Conservation (phyloP, 2,113 vertebrate genomes). For the Hippolais icterina region DNA sequence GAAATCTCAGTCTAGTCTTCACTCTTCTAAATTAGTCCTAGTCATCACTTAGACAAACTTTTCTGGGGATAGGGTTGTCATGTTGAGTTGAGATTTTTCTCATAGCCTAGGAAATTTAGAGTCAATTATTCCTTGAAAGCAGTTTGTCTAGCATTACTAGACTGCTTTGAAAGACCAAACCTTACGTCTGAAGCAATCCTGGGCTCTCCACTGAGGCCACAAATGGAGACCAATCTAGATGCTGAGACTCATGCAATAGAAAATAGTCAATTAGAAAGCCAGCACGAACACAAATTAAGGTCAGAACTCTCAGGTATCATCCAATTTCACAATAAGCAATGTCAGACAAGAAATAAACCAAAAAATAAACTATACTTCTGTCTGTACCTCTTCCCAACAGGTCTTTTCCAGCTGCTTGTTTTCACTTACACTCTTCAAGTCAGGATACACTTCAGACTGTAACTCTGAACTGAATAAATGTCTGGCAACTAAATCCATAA, state of each 20-base stretch:
- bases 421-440: not conserved
- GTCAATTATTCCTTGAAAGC: not conserved
- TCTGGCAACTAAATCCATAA: not conserved
- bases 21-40: not conserved
- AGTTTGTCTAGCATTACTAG: not conserved
- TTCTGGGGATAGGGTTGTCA: not conserved
- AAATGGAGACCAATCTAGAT: not conserved
- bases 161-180: not conserved
- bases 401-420: not conserved
- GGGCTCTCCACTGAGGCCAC: not conserved
- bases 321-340: not conserved
- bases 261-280: not conserved
- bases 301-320: not conserved
- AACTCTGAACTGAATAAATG: not conserved
- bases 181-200: not conserved
- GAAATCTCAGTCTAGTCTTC: not conserved
- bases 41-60: not conserved
- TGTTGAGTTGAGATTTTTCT: not conserved
- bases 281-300: not conserved
- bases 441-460: not conserved
- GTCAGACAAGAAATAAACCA: not conserved
- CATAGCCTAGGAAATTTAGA: not conserved
- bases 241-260: not conserved
- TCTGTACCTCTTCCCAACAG: not conserved
- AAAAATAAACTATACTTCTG: not conserved